Evolutionary conservation across 2,888 invertebrate species (phyloP).

Genomic region (Elegia similella): DNA sequence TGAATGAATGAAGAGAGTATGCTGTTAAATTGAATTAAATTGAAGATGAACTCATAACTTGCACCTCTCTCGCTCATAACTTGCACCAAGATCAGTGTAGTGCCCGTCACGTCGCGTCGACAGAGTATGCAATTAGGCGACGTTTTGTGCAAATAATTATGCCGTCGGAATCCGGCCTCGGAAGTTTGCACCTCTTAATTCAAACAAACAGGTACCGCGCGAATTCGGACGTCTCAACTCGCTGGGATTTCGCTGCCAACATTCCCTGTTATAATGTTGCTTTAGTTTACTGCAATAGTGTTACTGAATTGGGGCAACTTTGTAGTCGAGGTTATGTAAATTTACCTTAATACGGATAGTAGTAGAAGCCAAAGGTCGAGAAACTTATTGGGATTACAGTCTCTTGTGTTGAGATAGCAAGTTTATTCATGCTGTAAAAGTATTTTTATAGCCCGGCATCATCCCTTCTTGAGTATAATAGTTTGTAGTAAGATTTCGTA

Average conservation of each 20-base stretch:
- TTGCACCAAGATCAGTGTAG: constrained; percentile 26
- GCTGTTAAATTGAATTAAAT: too few species aligned
- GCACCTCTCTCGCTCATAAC: too few species aligned
- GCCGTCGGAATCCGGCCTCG: constrained; percentile 49
- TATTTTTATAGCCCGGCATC: too few species aligned
- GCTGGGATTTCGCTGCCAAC: constrained; percentile 17
- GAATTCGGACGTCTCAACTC: constrained; percentile 25
- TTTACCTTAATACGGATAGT: not conserved
- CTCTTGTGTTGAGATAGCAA: too few species aligned
- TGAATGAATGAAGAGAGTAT: too few species aligned
- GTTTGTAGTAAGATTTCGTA: too few species aligned
- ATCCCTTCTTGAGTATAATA: too few species aligned
- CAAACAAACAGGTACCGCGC: constrained; percentile 45
- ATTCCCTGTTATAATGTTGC: constrained; percentile 11
- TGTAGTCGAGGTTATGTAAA: not conserved
- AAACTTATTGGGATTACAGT: too few species aligned
- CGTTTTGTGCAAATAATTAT: constrained; percentile 75
- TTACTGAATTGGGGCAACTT: constrained; percentile 7
- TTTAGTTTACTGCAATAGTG: constrained; percentile 5
- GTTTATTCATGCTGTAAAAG: too few species aligned
- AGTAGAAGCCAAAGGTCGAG: too few species aligned
- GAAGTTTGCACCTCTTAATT: constrained; percentile 57
- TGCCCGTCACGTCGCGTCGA: constrained; percentile 58
- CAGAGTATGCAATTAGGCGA: constrained; percentile 73
- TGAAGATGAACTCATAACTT: too few species aligned